phyloP scores from a whole-genome alignment of 2,888 invertebrate genomes.

The Parnassius mnemosyne region DNA sequence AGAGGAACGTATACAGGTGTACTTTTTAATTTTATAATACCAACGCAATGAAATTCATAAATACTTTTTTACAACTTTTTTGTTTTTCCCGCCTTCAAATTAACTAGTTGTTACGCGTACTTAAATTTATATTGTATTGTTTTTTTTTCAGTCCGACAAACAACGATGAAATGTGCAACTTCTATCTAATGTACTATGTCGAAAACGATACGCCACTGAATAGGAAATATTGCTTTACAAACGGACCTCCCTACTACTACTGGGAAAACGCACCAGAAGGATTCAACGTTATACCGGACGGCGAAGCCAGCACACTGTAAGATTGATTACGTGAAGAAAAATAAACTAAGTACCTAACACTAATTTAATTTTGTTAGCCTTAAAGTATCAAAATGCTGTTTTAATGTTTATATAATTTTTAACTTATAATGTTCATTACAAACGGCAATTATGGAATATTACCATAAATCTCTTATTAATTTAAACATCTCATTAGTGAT shows the following conservation, averaged over 20 bases:
- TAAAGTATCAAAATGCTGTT: background rate
- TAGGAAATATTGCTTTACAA: conserved; percentile 90
- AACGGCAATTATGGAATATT: too few relatives aligned
- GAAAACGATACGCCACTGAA: conserved; percentile 86
- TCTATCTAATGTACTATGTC: conserved; percentile 96
- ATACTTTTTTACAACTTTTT: too few relatives aligned
- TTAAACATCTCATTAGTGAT: background rate
- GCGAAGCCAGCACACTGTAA: conserved; percentile 80
- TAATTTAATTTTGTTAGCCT: background rate
- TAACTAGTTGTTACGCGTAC: too few relatives aligned
- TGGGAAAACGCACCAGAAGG: conserved; percentile 85
- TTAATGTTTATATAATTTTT: background rate
- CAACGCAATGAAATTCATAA: too few relatives aligned
- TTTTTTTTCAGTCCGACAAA: conserved; percentile 84
- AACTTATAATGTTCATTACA: background rate
- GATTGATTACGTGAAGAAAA: conserved; percentile 4
- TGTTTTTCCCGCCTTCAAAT: too few relatives aligned
- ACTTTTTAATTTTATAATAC: too few relatives aligned
- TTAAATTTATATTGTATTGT: background rate
- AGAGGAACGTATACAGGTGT: too few relatives aligned
- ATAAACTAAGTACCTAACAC: too few relatives aligned
- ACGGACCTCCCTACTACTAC: conserved; percentile 91
- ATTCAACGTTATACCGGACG: conserved; percentile 87
- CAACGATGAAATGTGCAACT: conserved; percentile 97
- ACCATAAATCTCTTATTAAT: background rate